Evolutionary conservation across 2,888 invertebrate genomes (phyloP).

Genomic region (Heliconius ismenius): DNA sequence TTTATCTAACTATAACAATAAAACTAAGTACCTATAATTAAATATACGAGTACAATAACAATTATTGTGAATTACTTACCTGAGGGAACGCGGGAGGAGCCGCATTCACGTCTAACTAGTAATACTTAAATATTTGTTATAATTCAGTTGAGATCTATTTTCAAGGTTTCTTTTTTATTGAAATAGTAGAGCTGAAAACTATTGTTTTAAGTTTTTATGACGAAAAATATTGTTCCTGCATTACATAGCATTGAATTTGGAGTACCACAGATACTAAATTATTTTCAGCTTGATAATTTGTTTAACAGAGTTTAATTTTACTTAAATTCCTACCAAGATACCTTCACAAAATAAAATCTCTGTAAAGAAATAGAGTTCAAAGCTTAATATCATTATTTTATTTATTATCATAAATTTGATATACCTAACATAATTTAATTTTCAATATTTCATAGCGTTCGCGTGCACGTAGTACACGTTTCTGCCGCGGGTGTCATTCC

Average conservation of each 20-base stretch:
- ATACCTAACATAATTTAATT: too few species aligned
- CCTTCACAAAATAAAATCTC: background rate
- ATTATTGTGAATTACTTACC: background rate
- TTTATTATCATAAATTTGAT: too few species aligned
- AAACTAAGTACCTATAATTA: background rate
- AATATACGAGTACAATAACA: background rate
- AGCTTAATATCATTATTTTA: too few species aligned
- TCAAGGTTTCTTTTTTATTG: background rate
- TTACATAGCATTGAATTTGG: background rate
- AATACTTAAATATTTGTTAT: background rate
- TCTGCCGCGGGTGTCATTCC: constrained; percentile 84
- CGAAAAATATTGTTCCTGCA: background rate
- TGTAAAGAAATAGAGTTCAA: too few species aligned
- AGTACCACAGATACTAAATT: background rate
- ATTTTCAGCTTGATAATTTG: background rate
- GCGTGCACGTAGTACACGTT: constrained; percentile 86
- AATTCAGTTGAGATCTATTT: background rate
- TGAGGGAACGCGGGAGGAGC: too few species aligned
- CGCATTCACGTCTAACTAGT: background rate
- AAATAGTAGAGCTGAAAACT: background rate
- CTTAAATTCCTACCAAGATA: background rate
- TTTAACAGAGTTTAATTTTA: background rate
- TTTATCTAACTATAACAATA: background rate
- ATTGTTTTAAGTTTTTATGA: background rate
- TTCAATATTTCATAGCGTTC: constrained; percentile 67